Evolutionary conservation across 1,140 invertebrate genomes (phyloP), one percentile per base, ranked within the genome.

Genomic region (Drosophila equinoxialis): DNA sequence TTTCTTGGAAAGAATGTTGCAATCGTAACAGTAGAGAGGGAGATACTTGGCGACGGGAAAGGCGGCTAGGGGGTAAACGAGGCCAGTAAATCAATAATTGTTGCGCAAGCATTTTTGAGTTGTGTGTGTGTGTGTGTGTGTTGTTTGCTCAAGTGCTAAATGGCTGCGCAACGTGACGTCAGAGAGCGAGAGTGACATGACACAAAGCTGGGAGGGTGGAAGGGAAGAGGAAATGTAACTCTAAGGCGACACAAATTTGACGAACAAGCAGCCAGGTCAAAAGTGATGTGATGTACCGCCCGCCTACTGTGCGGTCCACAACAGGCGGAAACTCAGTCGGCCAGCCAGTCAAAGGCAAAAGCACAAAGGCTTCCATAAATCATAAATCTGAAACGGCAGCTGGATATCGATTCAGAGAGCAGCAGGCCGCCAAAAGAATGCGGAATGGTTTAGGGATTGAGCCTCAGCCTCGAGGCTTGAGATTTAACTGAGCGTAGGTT

Each of bases 51-150:
- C 3, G 8, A 35, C 8, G 17, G 4, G 1, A 35, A 26, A 26
- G 23, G 3, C 23, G 23, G 23, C 3, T 26, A 26, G 14, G 33
- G 17, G 14, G 2, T 17, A 8, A 37, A 37, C 35, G 35, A 37
- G 17, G 17, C 62, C 60, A 70, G 66, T 74, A 79, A 87, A 86
- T 86, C 82, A 86, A 86, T 87, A 86, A 87, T 71, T 79, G 82
- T 82, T 87, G 82, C 83, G 79, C 83, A 82, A 87, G 79, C 72
- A 71, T 76, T 81, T 76, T 68, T 55, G 65, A 73, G 58, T 48
- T 71, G 30, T 60, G 30, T 30, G 30, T 30, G 30, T 30, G 30
- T 30, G 35, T 30, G 30, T 30, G 30, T 30, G 35, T n/a, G 54
- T 42, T 71, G 75, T 71, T 71, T 67, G 74, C 62, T 71, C 74